These are phyloP conservation scores for Keiferia lycopersicella DNA, from an alignment of 2,888 invertebrate genomes.

Conservation along the genomic window DNA sequence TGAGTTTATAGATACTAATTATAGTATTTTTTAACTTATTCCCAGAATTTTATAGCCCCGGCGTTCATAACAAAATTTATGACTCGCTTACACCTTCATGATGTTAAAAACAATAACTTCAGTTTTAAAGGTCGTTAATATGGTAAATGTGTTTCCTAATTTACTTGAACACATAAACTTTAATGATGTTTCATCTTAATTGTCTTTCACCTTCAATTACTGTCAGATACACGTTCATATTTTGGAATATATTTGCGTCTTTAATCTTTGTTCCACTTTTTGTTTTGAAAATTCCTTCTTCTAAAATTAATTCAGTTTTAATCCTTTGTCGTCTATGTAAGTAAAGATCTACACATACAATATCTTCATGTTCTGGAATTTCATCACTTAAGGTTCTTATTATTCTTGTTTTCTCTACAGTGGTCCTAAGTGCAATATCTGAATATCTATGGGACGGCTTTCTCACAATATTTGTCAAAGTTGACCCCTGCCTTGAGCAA, in stretches of 20 bases:
- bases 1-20: conserved; percentile 43
- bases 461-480: conserved; percentile 11
- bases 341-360: too few species aligned
- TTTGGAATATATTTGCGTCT: background rate
- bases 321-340: too few species aligned
- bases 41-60: background rate
- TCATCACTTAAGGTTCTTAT: background rate
- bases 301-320: too few species aligned
- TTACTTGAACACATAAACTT: background rate
- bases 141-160: background rate
- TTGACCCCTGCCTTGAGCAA: background rate
- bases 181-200: background rate
- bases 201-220: conserved; percentile 15
- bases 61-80: background rate
- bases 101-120: conserved; percentile 1
- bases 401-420: background rate
- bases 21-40: background rate
- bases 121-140: background rate
- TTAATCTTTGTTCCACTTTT: background rate
- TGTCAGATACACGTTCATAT: background rate
- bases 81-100: background rate
- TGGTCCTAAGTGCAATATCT: background rate
- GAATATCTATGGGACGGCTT: background rate
- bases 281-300: too few species aligned
- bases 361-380: too few species aligned